These are phyloP conservation scores for Psephotus haematonotus DNA, from an alignment of 2,113 vertebrate genomes.

Conservation along the genomic window DNA sequence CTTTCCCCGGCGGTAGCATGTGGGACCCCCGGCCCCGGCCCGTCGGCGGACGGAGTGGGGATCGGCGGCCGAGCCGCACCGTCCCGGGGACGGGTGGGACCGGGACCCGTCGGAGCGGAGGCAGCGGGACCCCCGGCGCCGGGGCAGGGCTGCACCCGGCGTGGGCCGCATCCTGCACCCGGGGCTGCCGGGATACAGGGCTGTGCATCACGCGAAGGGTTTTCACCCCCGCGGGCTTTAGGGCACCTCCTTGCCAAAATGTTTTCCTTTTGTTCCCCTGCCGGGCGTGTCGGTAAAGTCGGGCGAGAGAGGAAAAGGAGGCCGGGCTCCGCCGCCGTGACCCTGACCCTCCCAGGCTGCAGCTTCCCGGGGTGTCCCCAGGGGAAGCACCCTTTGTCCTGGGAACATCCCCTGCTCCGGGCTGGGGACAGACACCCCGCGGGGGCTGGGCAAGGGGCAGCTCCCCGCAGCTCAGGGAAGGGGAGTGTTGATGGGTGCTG, in stretches of 20 bases:
- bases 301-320: not conserved
- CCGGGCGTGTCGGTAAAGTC: not conserved
- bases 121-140: not conserved
- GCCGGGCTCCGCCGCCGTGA: fast-evolving
- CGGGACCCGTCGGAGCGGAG: not conserved
- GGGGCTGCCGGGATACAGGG: not conserved
- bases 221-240: not conserved
- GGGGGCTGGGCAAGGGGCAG: not conserved
- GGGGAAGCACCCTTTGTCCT: not conserved
- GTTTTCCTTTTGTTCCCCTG: not conserved
- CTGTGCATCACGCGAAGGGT: not conserved
- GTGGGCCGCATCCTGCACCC: not conserved
- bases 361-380: not conserved
- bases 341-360: not conserved
- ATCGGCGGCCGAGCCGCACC: not conserved
- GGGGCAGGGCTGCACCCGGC: not conserved
- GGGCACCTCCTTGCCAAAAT: not conserved
- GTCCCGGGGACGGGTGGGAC: not conserved
- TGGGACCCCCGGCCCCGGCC: not conserved
- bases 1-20: not conserved
- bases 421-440: not conserved
- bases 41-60: too few species aligned
- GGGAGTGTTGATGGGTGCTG: not conserved
- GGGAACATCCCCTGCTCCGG: not conserved
- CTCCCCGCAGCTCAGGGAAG: not conserved